Evolutionary conservation across 1,140 invertebrate genomes (phyloP), one percentile per base, ranked within the genome.

Genomic region (Yoshiicerus persimilis): DNA sequence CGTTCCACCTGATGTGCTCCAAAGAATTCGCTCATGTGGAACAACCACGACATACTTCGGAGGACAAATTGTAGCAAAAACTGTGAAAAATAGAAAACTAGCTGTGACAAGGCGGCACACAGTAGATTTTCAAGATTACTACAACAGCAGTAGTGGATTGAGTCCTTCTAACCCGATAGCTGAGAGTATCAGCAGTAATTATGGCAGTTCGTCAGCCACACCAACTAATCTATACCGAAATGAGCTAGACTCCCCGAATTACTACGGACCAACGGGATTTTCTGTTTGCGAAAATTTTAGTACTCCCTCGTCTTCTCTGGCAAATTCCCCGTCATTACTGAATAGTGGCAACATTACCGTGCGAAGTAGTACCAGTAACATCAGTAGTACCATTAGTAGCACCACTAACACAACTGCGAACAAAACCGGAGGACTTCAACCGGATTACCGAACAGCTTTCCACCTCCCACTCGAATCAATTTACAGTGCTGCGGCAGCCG

Each of bases 41-140:
- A 96, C 96, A 0, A 96, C 96, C 6, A 94, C 97, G 0, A 97
- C 96, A 5, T 97, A 97, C 91, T 97, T 97, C 90, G 96, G 96
- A 0, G 96, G 96, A 3, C 95, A 96, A 91, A 95, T 97, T 16
- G 93, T 97, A 9, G 87, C 91, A 10, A 95, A 96, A 89, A 95
- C 94, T 20, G 94, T 94, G 91, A 94, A 94, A 86, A 94, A 94
- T 1, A 94, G 95, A 10, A 92, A 94, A 16, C 62, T 95, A 93
- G 89, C 95, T 94, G 10, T 94, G 94, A 92, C 94, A 94, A 10
- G 92, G 93, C 80, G 93, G 92, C 9, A 87, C 77, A 87, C 86
- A 9, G 34, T 84, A 1, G 88, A 89, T 38, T 88, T 83, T 23
- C 62, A 84, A 84, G 89, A 89, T 27, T 87, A 88, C 47, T 88